Evolutionary conservation across 2,113 vertebrate genomes (phyloP).

Genomic region (Ochotona princeps): DNA sequence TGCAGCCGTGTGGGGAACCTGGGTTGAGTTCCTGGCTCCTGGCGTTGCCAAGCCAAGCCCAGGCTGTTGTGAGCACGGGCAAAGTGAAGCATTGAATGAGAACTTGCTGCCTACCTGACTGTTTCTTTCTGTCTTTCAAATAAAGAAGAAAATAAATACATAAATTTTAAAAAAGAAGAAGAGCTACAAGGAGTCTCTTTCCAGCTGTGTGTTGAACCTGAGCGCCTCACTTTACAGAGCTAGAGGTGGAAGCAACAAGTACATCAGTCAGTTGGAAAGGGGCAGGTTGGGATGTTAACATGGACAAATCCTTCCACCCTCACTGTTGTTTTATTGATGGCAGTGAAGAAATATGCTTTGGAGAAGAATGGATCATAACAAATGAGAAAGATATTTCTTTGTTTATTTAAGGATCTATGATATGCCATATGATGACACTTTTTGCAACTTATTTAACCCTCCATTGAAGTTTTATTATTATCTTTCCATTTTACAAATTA

Average conservation of each 20-base stretch:
- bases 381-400: background rate
- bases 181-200: no score
- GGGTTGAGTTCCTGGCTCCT: no score
- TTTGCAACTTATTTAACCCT: background rate
- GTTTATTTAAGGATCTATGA: background rate
- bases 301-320: background rate
- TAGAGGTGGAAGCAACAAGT: background rate
- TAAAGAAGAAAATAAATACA: no score
- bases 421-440: background rate
- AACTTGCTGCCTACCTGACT: no score
- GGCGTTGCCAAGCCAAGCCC: no score
- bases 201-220: background rate
- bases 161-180: no score
- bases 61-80: no score
- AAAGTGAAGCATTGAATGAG: no score
- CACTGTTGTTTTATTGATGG: background rate
- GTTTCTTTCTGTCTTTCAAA: no score
- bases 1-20: no score
- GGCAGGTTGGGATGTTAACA: background rate
- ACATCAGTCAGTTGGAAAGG: background rate
- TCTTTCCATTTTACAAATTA: background rate
- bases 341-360: conserved; percentile 23
- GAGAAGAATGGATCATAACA: background rate
- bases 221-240: background rate
- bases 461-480: background rate